phyloP scores from a whole-genome alignment of 2,797 vertebrate genomes.

The Sphenodon punctatus region DNA sequence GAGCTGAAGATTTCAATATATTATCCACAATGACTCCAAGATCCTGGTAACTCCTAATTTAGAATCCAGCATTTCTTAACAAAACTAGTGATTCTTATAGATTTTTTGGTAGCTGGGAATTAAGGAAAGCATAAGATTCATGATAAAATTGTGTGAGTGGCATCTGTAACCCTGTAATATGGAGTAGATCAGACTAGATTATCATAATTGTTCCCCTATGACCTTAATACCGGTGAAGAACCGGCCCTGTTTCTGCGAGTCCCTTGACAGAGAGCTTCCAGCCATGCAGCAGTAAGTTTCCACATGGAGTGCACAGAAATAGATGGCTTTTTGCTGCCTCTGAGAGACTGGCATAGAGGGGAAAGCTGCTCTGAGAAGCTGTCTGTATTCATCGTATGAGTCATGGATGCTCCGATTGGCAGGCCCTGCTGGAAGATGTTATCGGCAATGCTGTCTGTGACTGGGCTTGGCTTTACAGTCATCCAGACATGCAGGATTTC shows the following conservation, averaged over 20 bases:
- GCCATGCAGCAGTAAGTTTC: neutral
- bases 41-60: too few relatives aligned
- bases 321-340: neutral
- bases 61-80: too few relatives aligned
- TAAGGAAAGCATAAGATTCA: too few relatives aligned
- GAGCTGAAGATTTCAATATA: too few relatives aligned
- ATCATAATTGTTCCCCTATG: too few relatives aligned
- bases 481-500: neutral
- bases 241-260: constrained; percentile 18
- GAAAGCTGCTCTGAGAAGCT: neutral
- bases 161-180: too few relatives aligned
- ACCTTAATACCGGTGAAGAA: neutral
- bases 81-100: too few relatives aligned
- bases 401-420: neutral
- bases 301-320: neutral
- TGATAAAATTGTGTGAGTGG: too few relatives aligned
- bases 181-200: too few relatives aligned
- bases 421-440: neutral
- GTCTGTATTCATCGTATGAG: neutral
- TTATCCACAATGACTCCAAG: too few relatives aligned
- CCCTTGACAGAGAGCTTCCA: neutral
- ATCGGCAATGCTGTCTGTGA: neutral
- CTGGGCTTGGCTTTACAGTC: neutral
- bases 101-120: neutral
- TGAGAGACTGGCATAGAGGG: neutral